A percentile compares a stretch with the other conserved stretches of the same genome.
phyloP scores from a whole-genome alignment of 2,113 vertebrate genomes.

The Barbus barbus region DNA sequence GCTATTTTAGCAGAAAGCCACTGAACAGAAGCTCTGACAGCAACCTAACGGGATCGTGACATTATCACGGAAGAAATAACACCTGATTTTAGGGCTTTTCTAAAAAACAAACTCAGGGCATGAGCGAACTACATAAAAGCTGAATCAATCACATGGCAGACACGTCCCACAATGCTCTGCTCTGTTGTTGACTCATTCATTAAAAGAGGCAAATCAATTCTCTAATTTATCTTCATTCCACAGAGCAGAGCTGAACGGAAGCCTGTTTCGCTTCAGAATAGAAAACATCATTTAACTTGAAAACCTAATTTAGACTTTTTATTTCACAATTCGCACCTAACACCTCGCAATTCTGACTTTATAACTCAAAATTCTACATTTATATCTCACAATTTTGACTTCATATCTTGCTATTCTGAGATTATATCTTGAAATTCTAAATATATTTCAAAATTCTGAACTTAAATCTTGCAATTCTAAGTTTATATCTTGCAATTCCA shows the following conservation, averaged over 20 bases:
- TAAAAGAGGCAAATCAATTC: not conserved
- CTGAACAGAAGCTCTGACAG: conserved; percentile 37
- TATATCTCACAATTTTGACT: not conserved
- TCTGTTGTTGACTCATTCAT: not conserved
- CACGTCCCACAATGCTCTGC: not conserved
- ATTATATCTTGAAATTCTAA: no score
- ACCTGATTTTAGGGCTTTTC: not conserved
- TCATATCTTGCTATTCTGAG: not conserved
- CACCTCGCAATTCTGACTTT: no score
- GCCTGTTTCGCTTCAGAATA: not conserved
- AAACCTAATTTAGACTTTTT: no score
- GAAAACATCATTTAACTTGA: not conserved
- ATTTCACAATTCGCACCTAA: not conserved
- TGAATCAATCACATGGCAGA: not conserved
- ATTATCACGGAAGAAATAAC: not conserved
- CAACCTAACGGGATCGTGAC: not conserved
- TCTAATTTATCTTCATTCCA: not conserved
- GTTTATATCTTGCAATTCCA: no score
- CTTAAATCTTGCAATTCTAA: no score
- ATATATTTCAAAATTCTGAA: no score
- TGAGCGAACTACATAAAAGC: not conserved
- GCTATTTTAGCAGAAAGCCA: conserved; percentile 29
- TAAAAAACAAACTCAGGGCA: not conserved
- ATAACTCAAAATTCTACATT: not conserved
- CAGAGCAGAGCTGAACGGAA: not conserved